Evolutionary conservation across 2,888 invertebrate genomes (phyloP).

Genomic region (Euplexia lucipara): DNA sequence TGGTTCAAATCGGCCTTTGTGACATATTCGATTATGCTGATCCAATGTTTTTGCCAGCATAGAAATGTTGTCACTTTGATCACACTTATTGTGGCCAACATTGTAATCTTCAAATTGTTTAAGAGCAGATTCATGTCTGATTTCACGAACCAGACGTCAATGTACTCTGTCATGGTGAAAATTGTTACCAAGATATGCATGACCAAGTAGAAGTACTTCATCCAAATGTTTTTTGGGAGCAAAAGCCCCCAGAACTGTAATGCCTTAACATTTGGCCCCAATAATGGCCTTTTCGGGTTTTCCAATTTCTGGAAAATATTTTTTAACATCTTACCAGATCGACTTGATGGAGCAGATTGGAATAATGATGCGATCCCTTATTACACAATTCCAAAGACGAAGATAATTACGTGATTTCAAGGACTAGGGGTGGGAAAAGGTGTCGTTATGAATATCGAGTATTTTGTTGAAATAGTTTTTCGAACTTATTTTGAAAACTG

Average conservation of each 20-base stretch:
- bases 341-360: slow-evolving; percentile 45
- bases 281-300: slow-evolving; percentile 77
- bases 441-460: slow-evolving; percentile 44
- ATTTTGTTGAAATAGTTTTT: slow-evolving; percentile 18
- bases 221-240: slow-evolving; percentile 73
- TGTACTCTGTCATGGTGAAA: slow-evolving; percentile 81
- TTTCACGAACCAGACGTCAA: slow-evolving; percentile 84
- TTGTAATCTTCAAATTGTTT: slow-evolving; percentile 83
- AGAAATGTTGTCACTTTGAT: slow-evolving; percentile 80
- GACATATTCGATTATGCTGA: slow-evolving; percentile 79
- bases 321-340: slow-evolving; percentile 69
- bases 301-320: slow-evolving; percentile 77
- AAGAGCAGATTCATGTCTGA: slow-evolving; percentile 78
- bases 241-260: slow-evolving; percentile 84
- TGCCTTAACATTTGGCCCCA: slow-evolving; percentile 83
- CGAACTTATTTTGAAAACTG: not conserved
- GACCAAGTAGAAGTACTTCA: slow-evolving; percentile 74
- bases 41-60: slow-evolving; percentile 80
- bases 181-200: slow-evolving; percentile 78
- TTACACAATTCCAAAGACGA: slow-evolving; percentile 44
- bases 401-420: slow-evolving; percentile 59
- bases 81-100: slow-evolving; percentile 82
- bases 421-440: slow-evolving; percentile 50
- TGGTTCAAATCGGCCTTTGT: slow-evolving; percentile 77
- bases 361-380: slow-evolving; percentile 49